Evolutionary conservation across 2,797 vertebrate species (phyloP), one percentile per base, ranked within the genome.

Genomic region (Argyrosomus regius): DNA sequence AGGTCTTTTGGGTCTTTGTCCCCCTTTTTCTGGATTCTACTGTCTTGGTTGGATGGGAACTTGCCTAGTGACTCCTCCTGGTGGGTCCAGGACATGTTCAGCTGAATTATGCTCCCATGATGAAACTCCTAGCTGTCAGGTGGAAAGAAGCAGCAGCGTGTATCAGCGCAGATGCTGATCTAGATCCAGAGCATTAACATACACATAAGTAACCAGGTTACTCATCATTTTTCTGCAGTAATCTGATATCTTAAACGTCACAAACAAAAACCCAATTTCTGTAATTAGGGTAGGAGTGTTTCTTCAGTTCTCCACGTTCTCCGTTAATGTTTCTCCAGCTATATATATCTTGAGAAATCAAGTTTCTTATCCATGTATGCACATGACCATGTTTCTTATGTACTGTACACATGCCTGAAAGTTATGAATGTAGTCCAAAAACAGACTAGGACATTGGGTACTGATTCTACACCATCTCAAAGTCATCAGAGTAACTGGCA

Each of bases 111-210:
- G n/a, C 9, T 20, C 11, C 41, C 1, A 6, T 45, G 10, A 6
- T 65, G 39, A 39, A 50, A n/a, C 49, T 68, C 8, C 18, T 31
- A 7, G 4, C 45, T 64, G 58, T 56, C 45, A 50, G 60, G 62
- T 56, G 43, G 58, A 61, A 71, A 48, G 26, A 66, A 72, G 22
- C 43, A 61, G 63, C 22, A 50, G 41, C 41, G 22, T 66, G 20
- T 65, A 39, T 53, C 22, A 39, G 48, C 3, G 3, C 14, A 69
- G 61, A 57, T 39, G 8, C 22, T 56, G 6, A 66, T 71, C 35
- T 20, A 61, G 6, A 66, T 71, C 63, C 2, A 13, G 5, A 24
- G 24, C 49, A 50, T 72, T 65, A 39, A 22, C 20, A 56, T 18
- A 20, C 45, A 50, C 50, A 57, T 18, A 41, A 59, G 39, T 28